Percentiles rank a stretch among this genome's conserved stretches.
Conservation (phyloP, 2,797 vertebrate genomes). For the Hemibagrus guttatus region DNA sequence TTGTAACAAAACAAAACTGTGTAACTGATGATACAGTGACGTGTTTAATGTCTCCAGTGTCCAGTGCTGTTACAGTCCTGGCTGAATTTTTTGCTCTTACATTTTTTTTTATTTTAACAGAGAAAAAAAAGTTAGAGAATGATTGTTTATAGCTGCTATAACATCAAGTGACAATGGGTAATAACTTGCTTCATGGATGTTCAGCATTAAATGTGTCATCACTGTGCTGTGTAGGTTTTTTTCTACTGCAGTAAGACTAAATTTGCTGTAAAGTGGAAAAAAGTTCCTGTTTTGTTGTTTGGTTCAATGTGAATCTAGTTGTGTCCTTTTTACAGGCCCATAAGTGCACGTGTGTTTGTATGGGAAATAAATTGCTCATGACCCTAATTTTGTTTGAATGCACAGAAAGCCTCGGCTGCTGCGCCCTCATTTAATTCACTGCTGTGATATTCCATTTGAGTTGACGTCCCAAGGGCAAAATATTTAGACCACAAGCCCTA, state of each 20-base stretch:
- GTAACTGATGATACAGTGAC: neutral
- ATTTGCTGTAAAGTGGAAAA: neutral
- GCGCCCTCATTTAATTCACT: constrained; percentile 37
- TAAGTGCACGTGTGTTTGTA: constrained; percentile 51
- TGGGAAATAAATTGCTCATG: constrained; percentile 59
- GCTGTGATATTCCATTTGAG: constrained; percentile 45
- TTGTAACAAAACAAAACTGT: neutral
- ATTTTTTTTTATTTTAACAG: neutral
- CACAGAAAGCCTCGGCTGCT: constrained; percentile 27
- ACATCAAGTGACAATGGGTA: neutral
- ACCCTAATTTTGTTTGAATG: constrained; percentile 48
- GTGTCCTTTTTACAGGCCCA: constrained; percentile 41
- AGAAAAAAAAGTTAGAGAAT: neutral
- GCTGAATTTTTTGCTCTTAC: neutral
- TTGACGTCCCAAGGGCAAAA: constrained; percentile 17
- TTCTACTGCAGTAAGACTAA: neutral
- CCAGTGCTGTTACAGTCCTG: neutral
- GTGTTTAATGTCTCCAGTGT: neutral
- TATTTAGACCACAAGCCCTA: neutral
- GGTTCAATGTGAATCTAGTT: constrained; percentile 47
- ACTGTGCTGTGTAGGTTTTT: neutral
- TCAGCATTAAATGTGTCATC: neutral
- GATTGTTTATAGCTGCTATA: neutral
- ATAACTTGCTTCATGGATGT: neutral
- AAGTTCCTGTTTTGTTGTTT: constrained; percentile 46